A percentile compares a stretch with the other conserved stretches of the same genome.
Evolutionary conservation across 1,140 invertebrate species (phyloP).

Genomic region (Telenomus remus): DNA sequence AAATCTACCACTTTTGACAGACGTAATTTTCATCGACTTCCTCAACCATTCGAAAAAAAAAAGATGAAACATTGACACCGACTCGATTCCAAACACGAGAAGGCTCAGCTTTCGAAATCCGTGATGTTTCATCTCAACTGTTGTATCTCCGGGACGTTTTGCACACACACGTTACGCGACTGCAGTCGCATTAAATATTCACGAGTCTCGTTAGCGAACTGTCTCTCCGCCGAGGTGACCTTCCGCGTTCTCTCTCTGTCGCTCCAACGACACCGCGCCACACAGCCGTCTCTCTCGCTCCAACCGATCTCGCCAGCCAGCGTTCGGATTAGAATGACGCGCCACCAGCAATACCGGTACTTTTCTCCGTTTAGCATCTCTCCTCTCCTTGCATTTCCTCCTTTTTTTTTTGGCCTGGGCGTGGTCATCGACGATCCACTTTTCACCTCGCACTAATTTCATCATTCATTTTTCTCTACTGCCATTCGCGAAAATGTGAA

Average conservation of each 20-base stretch:
- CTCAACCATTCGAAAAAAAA: no score
- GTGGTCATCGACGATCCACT: constrained; percentile 38
- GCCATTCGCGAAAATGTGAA: no score
- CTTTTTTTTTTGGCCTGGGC: constrained; percentile 20
- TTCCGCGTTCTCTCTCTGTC: constrained; percentile 43
- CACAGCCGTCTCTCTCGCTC: constrained; percentile 8
- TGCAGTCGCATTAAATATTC: constrained; percentile 54
- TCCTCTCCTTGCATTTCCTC: constrained; percentile 14
- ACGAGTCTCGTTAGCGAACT: constrained; percentile 52
- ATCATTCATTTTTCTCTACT: constrained; percentile 1
- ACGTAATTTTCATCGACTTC: no score
- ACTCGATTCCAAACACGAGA: no score
- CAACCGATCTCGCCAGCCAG: constrained; percentile 20
- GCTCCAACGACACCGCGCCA: not conserved
- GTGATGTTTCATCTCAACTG: no score
- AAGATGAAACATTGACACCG: no score
- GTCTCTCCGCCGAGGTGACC: constrained; percentile 45
- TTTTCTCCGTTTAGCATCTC: constrained; percentile 26
- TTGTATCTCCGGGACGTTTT: constrained; percentile 7
- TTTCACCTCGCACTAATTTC: constrained; percentile 18
- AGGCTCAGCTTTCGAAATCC: no score
- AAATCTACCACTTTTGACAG: no score
- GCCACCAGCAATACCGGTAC: constrained; percentile 11
- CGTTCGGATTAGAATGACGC: constrained; percentile 50
- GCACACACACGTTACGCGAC: constrained; percentile 41